Base-by-base conservation (phyloP, 2,888 invertebrate species). In the Polyommatus icarus region DNA sequence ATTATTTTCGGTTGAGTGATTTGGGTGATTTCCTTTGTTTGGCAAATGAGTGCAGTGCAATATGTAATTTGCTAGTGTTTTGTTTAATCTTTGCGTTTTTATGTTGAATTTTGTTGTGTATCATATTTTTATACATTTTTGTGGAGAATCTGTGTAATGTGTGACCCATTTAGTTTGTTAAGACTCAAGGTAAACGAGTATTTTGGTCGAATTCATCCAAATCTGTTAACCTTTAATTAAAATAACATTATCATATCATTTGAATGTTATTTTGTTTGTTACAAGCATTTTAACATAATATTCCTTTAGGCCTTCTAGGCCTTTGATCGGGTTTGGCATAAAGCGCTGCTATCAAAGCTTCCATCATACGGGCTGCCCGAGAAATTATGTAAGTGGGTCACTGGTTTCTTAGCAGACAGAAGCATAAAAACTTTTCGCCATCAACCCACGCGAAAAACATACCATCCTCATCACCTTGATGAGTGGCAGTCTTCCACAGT, bases 11-110 rank as follows among this genome's bases (percentile, higher is more conserved):
- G 82, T 83, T 81, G 80, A n/a, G n/a, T n/a, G n/a, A n/a, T n/a
- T 92, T 92, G 91, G 83, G 86, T 85, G 83, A 81, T 87, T 89
- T 89, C 87, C 89, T 91, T 92, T 92, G 90, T 91, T 88, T 82
- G 79, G 84, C 89, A 87, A 83, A 80, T 80, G 81, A 83, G 82
- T 84, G 84, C 82, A 80, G 84, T 40, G 71, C 71, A 54, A 86
- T 79, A 86, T 83, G 90, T 84, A 84, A 84, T 80, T 83, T 82
- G 57, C 24, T 76, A 78, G 61, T 40, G 76, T 80, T 82, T 82
- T 84, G 85, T 84, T 83, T 84, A 29, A 81, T 82, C 76, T 77
- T 67, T 54, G 67, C 67, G 78, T 29, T 54, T 71, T 57, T 29
- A 40, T 72, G 54, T 54, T n/a, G 15, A 57, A 12, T 71, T 71